A percentile compares a stretch with the other conserved stretches of the same genome.
Evolutionary conservation across 2,113 vertebrate genomes (phyloP).

Genomic region (Chamaea fasciata): DNA sequence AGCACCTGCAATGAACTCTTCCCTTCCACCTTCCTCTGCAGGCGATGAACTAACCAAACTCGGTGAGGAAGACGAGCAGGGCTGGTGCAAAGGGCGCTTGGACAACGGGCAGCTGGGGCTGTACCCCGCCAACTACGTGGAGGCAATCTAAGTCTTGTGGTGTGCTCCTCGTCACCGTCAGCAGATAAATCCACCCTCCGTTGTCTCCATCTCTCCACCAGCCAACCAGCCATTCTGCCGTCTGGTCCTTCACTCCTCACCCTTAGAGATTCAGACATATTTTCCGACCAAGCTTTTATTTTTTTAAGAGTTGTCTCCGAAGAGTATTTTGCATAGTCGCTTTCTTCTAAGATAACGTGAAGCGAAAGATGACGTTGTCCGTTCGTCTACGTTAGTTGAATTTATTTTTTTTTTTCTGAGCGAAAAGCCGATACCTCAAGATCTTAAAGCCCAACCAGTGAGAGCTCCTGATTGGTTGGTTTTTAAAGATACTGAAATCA

Average conservation of each 20-base stretch:
- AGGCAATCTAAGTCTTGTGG: constrained; percentile 84
- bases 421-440: constrained; percentile 62
- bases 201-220: constrained; percentile 60
- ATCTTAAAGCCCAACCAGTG: constrained; percentile 62
- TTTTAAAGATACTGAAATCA: constrained; percentile 63
- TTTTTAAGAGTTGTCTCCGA: constrained; percentile 78
- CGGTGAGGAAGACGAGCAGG: constrained; percentile 95
- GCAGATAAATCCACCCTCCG: constrained; percentile 50
- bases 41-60: constrained; percentile 95
- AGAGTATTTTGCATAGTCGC: constrained; percentile 71
- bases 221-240: constrained; percentile 56
- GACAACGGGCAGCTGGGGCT: constrained; percentile 91
- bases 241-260: constrained; percentile 63
- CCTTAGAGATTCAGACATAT: constrained; percentile 80
- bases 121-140: constrained; percentile 98
- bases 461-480: constrained; percentile 50
- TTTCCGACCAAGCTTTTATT: constrained; percentile 83
- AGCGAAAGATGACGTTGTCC: constrained; percentile 34
- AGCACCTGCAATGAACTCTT: not conserved
- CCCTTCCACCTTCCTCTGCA: constrained; percentile 47
- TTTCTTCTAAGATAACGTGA: constrained; percentile 54
- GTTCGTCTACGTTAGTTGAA: constrained; percentile 6
- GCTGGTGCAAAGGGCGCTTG: constrained; percentile 97
- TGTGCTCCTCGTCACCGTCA: constrained; percentile 21
- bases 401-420: not conserved